Base-by-base conservation (phyloP, 1,140 invertebrate genomes). In the Plectrocnemia conspersa region DNA sequence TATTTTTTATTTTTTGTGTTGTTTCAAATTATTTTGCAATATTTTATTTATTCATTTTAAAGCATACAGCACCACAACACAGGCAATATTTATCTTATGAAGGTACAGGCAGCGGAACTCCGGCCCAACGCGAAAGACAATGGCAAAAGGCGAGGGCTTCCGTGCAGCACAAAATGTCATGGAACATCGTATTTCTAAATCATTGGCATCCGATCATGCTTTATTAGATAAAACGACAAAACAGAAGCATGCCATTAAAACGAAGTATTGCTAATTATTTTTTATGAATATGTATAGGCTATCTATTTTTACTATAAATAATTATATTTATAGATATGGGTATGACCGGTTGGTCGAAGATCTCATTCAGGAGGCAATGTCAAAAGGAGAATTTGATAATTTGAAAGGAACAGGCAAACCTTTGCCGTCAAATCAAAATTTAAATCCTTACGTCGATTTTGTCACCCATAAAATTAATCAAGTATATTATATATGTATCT, bases 391-490 rank as follows among this genome's bases (percentile, higher is more conserved):
- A 64, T 94, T 94, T 70, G 83, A 83, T 59, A 90, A 93, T 71
- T 68, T 94, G 7, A 76, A 79, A 40, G 88, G 89, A 1, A 77
- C 75, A 52, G 91, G 91, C 24, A 92, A 93, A 68, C 91, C 91
- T 1, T 69, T 94, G 1, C 75, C 77, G 46, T 71, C 79, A 36
- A 66, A 79, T 32, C 77, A 81, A 48, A 78, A 81, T 58, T 71
- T 72, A 54, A 93, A 91, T 76, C 90, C 90, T 3, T 88, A 91
- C 68, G 82, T 93, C 4, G 91, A 94, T 73, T 86, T 87, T 69
- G 83, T 85, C 7, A 93, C 90, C 1, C 86, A 93, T 66, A 93
- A 93, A 72, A 68, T 93, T 3, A 93, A 93, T 77, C 84, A 92
- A 77, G 83, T 86, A 72, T 61, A 54, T 54, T 56, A 27, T 15